Evolutionary conservation across 1,140 invertebrate genomes (phyloP).

Genomic region (Scaptomyza hsui): DNA sequence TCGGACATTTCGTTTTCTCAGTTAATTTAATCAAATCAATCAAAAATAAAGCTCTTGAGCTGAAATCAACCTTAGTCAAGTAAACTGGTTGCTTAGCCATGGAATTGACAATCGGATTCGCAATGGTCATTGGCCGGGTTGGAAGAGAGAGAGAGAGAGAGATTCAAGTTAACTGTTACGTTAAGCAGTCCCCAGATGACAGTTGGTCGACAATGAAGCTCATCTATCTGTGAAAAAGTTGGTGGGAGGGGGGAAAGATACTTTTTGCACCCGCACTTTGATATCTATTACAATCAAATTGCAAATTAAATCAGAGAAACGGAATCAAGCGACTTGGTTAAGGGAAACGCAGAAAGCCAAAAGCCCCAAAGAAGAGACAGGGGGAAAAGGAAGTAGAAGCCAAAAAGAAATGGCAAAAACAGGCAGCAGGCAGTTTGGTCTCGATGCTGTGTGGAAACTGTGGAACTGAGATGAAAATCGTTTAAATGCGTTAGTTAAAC

Average conservation of each 20-base stretch:
- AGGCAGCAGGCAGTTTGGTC: conserved; percentile 4
- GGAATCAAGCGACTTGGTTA: conserved; percentile 32
- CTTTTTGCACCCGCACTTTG: conserved; percentile 57
- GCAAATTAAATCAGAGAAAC: conserved; percentile 72
- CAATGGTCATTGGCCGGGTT: conserved; percentile 41
- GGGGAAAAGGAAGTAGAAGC: neutral
- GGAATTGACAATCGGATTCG: conserved; percentile 71
- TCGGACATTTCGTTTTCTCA: neutral
- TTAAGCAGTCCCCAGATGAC: conserved; percentile 31
- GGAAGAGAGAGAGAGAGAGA: conserved; percentile 7
- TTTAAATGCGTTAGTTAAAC: conserved; percentile 81
- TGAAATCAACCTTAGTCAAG: neutral
- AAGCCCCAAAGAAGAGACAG: neutral
- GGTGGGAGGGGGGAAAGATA: conserved; percentile 14
- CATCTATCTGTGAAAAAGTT: conserved; percentile 12
- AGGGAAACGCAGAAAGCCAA: conserved; percentile 16
- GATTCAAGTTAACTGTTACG: conserved; percentile 24
- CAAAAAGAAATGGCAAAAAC: neutral
- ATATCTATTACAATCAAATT: conserved; percentile 81
- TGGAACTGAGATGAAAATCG: conserved; percentile 64
- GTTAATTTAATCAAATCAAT: neutral
- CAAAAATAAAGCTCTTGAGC: no score
- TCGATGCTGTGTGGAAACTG: conserved; percentile 17
- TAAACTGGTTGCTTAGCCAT: conserved; percentile 31
- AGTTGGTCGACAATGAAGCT: conserved; percentile 5